A percentile compares a stretch with the other conserved stretches of the same genome.
Evolutionary conservation across 2,113 vertebrate species (phyloP).

Genomic region (Misgurnus mizolepis): DNA sequence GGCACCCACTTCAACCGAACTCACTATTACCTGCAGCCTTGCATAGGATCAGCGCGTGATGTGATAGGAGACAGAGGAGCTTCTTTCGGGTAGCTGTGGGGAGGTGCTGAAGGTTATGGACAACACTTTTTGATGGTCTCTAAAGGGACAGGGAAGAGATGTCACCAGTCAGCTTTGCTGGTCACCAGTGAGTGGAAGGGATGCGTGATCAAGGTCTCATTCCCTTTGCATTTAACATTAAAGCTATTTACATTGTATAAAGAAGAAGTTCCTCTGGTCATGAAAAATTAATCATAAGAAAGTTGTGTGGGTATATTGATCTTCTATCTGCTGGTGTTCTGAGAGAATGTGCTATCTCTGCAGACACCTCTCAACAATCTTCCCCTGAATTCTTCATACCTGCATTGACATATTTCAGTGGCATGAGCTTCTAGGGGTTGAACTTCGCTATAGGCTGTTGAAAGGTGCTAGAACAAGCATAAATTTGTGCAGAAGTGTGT

Average conservation of each 20-base stretch:
- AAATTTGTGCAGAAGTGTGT: neutral
- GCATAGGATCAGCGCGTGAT: conserved; percentile 10
- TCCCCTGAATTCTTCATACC: conserved; percentile 55
- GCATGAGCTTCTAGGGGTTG: conserved; percentile 45
- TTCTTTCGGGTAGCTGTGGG: conserved; percentile 34
- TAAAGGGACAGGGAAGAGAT: conserved; percentile 45
- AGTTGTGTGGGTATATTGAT: conserved; percentile 64
- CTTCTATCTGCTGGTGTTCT: conserved; percentile 60
- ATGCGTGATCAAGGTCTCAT: conserved; percentile 67
- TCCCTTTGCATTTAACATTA: conserved; percentile 64
- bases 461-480: conserved; percentile 19
- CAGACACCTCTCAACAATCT: conserved; percentile 62
- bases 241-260: conserved; percentile 70
- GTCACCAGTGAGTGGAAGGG: conserved; percentile 45
- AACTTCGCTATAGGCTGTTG: conserved; percentile 31
- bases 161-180: conserved; percentile 47
- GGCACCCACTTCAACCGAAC: conserved; percentile 35
- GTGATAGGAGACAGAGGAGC: conserved; percentile 38
- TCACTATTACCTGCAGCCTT: conserved; percentile 13
- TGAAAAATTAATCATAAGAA: conserved; percentile 72
- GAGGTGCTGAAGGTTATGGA: conserved; percentile 35
- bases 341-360: conserved; percentile 61
- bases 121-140: conserved; percentile 45
- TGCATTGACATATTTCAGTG: conserved; percentile 52
- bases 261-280: conserved; percentile 60